A percentile compares a stretch with the other conserved stretches of the same genome.
phyloP scores from a whole-genome alignment of 2,113 vertebrate species.

The Bombycilla garrulus region DNA sequence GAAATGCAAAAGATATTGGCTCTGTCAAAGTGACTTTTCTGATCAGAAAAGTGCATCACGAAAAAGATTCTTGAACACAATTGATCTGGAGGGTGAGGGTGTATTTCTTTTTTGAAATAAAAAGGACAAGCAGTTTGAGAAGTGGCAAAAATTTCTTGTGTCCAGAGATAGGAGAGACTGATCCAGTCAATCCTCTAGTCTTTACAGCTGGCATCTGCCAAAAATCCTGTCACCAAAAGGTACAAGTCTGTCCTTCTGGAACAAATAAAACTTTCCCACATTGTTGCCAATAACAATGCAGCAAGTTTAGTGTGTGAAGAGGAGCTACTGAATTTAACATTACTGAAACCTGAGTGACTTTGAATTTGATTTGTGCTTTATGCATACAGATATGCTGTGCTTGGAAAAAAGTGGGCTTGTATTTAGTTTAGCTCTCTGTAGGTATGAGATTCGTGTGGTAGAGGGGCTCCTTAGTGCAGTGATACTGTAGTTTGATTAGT shows the following conservation, averaged over 20 bases:
- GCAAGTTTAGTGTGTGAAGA: background rate
- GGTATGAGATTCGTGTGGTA: background rate
- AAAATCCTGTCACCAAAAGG: background rate
- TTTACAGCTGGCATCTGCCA: background rate
- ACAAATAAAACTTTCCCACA: background rate
- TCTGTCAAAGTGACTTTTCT: background rate
- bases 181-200: background rate
- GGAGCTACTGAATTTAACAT: background rate
- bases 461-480: background rate
- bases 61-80: background rate
- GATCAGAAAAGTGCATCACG: background rate
- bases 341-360: background rate
- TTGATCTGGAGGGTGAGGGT: background rate
- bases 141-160: background rate
- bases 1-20: conserved; percentile 21
- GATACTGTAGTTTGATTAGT: background rate
- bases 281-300: background rate
- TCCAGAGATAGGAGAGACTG: background rate
- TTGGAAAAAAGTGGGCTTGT: background rate
- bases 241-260: background rate
- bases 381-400: background rate
- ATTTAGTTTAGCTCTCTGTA: background rate
- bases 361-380: background rate
- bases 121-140: background rate
- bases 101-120: background rate